These are phyloP conservation scores for Lordiphosa clarofinis DNA, from an alignment of 1,140 invertebrate genomes.

Conservation along the genomic window DNA sequence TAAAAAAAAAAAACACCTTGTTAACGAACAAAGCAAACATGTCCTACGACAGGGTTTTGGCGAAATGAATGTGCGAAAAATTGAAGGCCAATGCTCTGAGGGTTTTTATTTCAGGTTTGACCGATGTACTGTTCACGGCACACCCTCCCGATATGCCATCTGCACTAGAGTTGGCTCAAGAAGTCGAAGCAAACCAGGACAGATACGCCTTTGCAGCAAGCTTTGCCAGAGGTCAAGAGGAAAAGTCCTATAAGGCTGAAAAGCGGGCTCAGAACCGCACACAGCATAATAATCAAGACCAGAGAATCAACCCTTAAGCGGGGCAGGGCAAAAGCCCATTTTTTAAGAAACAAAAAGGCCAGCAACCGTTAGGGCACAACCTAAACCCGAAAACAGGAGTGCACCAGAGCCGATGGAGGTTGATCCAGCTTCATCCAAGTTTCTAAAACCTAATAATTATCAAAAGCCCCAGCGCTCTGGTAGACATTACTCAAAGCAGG, in stretches of 20 bases:
- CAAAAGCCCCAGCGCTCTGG: not conserved
- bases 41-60: slow-evolving; percentile 6
- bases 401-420: not conserved
- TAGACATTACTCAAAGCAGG: not conserved
- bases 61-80: slow-evolving; percentile 20
- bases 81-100: slow-evolving; percentile 14
- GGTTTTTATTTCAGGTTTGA: slow-evolving; percentile 24
- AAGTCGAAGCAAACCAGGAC: slow-evolving; percentile 21
- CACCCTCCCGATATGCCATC: slow-evolving; percentile 17
- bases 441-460: not conserved
- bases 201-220: not conserved
- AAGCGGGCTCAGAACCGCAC: not conserved
- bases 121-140: slow-evolving; percentile 21
- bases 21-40: slow-evolving; percentile 34
- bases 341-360: too few species aligned
- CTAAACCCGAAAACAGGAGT: not conserved
- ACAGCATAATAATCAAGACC: not conserved
- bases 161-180: slow-evolving; percentile 19
- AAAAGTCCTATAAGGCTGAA: not conserved
- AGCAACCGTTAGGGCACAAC: too few species aligned
- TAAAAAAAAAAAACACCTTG: slow-evolving; percentile 28
- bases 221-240: not conserved
- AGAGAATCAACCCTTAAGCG: not conserved
- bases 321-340: not conserved
- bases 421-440: not conserved